Conservation (phyloP, 1,140 invertebrate species). For the Halictus rubicundus region DNA sequence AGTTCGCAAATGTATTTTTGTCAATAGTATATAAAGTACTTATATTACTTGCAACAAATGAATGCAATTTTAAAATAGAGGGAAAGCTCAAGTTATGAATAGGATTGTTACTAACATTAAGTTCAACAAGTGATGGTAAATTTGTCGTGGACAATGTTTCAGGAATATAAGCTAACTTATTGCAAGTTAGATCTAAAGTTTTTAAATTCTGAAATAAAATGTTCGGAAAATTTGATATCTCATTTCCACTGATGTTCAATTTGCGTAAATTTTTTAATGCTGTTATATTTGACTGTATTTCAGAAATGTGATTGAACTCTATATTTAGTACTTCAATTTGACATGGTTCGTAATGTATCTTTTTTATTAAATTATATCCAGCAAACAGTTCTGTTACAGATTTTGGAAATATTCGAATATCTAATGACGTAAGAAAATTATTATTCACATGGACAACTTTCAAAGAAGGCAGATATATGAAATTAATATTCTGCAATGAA, state of each 20-base stretch:
- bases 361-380: conserved; percentile 50
- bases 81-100: conserved; percentile 66
- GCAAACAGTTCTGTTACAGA: conserved; percentile 42
- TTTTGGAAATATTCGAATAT: conserved; percentile 47
- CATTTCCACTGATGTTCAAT: conserved; percentile 72
- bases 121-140: conserved; percentile 64
- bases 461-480: conserved; percentile 55
- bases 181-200: conserved; percentile 81
- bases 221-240: conserved; percentile 61
- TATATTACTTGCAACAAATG: conserved; percentile 60
- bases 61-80: conserved; percentile 58
- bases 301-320: conserved; percentile 60
- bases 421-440: conserved; percentile 56
- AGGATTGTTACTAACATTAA: conserved; percentile 67
- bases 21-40: conserved; percentile 60
- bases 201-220: conserved; percentile 66
- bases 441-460: conserved; percentile 60
- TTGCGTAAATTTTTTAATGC: conserved; percentile 50
- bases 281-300: conserved; percentile 37
- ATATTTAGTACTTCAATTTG: conserved; percentile 59
- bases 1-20: conserved; percentile 60
- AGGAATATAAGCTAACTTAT: conserved; percentile 75
- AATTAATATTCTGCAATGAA: conserved; percentile 40
- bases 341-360: conserved; percentile 30
- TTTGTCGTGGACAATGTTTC: conserved; percentile 62